Conservation (phyloP, 1,140 invertebrate genomes). For the Latrodectus geometricus region DNA sequence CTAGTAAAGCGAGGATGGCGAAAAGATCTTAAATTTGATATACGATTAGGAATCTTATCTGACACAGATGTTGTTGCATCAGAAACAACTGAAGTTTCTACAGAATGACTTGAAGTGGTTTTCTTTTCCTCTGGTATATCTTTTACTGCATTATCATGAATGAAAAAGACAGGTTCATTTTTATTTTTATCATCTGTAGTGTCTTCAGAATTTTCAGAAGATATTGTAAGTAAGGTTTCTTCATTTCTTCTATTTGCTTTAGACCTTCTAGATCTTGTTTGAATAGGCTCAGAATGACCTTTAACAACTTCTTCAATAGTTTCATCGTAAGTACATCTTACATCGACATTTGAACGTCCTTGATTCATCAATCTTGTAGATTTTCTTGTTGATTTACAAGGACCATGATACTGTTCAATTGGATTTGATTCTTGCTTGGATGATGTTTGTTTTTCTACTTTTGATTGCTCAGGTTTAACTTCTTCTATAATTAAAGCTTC, state of each 20-base stretch:
- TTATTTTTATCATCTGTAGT: slow-evolving; percentile 51
- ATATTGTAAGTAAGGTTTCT: slow-evolving; percentile 53
- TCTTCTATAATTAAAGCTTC: slow-evolving; percentile 62
- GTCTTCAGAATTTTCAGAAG: slow-evolving; percentile 33
- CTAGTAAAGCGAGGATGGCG: slow-evolving; percentile 54
- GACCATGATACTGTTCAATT: slow-evolving; percentile 18
- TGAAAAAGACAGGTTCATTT: slow-evolving; percentile 60
- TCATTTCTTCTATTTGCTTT: slow-evolving; percentile 64
- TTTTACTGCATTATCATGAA: slow-evolving; percentile 58
- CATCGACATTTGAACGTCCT: background rate
- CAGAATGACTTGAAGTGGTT: slow-evolving; percentile 6
- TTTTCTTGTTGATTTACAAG: slow-evolving; percentile 73
- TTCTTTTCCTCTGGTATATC: slow-evolving; percentile 42
- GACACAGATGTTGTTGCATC: slow-evolving; percentile 24
- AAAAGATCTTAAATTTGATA: slow-evolving; percentile 43
- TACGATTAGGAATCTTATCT: slow-evolving; percentile 14
- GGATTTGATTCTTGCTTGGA: background rate
- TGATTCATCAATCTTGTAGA: slow-evolving; percentile 74
- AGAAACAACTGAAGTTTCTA: background rate
- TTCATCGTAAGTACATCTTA: slow-evolving; percentile 80
- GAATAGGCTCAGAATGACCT: slow-evolving; percentile 67
- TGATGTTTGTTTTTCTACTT: slow-evolving; percentile 33
- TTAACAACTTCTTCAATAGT: slow-evolving; percentile 87
- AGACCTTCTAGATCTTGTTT: slow-evolving; percentile 58
- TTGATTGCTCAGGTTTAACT: slow-evolving; percentile 49